Evolutionary conservation across 2,797 vertebrate species (phyloP).

Genomic region (Artibeus jamaicensis): DNA sequence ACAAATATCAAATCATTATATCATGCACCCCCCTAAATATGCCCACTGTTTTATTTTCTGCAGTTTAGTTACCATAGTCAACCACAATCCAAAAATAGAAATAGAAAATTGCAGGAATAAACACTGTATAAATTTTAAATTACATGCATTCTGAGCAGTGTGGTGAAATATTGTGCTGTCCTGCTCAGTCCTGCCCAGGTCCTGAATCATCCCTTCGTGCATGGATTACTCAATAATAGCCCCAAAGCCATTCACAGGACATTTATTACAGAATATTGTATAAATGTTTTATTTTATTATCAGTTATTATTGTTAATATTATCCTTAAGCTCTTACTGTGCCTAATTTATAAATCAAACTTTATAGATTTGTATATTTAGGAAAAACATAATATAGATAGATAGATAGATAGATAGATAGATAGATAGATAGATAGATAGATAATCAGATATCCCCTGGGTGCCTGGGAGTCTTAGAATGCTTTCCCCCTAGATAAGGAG

Average conservation of each 20-base stretch:
- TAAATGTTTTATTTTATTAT: neutral
- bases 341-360: neutral
- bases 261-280: neutral
- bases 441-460: neutral
- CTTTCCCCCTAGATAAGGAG: neutral
- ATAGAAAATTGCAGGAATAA: neutral
- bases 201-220: neutral
- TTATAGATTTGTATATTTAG: neutral
- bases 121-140: neutral
- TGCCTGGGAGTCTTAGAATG: neutral
- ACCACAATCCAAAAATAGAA: neutral
- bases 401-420: no score
- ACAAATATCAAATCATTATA: neutral
- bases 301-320: neutral
- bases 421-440: no score
- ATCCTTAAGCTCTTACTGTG: neutral
- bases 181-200: neutral
- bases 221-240: neutral
- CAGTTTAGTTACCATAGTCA: neutral
- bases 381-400: neutral
- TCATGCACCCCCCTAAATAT: neutral
- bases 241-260: neutral
- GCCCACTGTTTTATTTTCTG: neutral
- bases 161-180: neutral
- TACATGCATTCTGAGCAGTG: neutral